These are phyloP conservation scores for Brachionus paranguensis DNA, from an alignment of 1,140 invertebrate genomes.

Conservation along the genomic window DNA sequence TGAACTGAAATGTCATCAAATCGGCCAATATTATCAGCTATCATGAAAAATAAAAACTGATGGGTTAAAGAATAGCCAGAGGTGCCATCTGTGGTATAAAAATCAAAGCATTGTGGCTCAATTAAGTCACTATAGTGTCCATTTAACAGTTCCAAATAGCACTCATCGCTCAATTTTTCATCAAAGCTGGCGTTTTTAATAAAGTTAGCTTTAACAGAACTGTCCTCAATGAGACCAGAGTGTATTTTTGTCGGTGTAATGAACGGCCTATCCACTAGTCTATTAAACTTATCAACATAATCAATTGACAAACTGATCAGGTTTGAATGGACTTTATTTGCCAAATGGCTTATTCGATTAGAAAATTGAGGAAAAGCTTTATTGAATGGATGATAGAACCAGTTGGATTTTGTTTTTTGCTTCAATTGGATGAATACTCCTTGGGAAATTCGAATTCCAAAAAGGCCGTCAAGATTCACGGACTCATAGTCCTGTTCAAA, in stretches of 20 bases:
- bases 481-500: not conserved
- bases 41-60: slow-evolving; percentile 32
- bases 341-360: not conserved
- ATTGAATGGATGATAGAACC: not conserved
- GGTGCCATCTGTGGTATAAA: not conserved
- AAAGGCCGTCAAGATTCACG: slow-evolving; percentile 24
- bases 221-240: not conserved
- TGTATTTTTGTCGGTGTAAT: not conserved
- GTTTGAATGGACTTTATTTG: not conserved
- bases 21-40: not conserved
- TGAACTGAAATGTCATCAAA: not conserved
- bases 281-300: not conserved
- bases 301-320: not conserved
- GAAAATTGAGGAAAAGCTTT: not conserved
- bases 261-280: not conserved
- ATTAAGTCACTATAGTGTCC: not conserved
- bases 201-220: not conserved
- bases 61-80: slow-evolving; percentile 35
- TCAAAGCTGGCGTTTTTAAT: not conserved
- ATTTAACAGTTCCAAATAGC: not conserved
- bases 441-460: slow-evolving; percentile 23
- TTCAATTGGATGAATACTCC: not conserved
- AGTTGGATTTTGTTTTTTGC: not conserved
- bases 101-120: not conserved
- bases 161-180: slow-evolving; percentile 15